Percentiles rank a stretch among this genome's conserved stretches.
Conservation (phyloP, 2,797 vertebrate species). For the Liasis olivaceus region DNA sequence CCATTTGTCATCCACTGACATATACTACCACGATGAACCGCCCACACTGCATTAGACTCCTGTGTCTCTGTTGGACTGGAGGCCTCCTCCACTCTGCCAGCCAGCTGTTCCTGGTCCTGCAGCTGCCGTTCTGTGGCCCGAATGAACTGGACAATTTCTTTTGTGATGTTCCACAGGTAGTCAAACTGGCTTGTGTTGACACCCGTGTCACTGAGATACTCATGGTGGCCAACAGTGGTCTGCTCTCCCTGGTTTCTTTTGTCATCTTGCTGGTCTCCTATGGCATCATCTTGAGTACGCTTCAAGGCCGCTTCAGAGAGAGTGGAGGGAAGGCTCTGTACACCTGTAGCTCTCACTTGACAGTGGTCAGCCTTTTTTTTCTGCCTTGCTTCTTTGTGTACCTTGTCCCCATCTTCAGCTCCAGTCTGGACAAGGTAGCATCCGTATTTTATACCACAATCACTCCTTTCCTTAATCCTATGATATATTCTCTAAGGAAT, state of each 20-base stretch:
- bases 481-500: slow-evolving; percentile 68
- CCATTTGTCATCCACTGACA: slow-evolving; percentile 67
- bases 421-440: slow-evolving; percentile 60
- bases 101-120: slow-evolving; percentile 54
- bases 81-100: slow-evolving; percentile 64
- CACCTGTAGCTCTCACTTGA: slow-evolving; percentile 67
- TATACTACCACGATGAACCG: slow-evolving; percentile 58
- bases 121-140: slow-evolving; percentile 67
- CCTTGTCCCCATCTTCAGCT: slow-evolving; percentile 57
- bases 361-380: slow-evolving; percentile 66
- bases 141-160: slow-evolving; percentile 68
- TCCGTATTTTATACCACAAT: slow-evolving; percentile 67
- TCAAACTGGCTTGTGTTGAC: slow-evolving; percentile 66
- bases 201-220: slow-evolving; percentile 60
- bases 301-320: slow-evolving; percentile 45
- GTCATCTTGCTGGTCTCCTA: slow-evolving; percentile 53
- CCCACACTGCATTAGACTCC: slow-evolving; percentile 40
- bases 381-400: slow-evolving; percentile 68
- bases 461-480: slow-evolving; percentile 66
- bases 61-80: slow-evolving; percentile 62
- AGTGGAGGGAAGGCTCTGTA: slow-evolving; percentile 55
- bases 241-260: slow-evolving; percentile 57
- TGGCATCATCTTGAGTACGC: slow-evolving; percentile 52
- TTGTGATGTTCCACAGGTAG: slow-evolving; percentile 68
- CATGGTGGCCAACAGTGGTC: slow-evolving; percentile 68